These are phyloP conservation scores for Darevskia nairensis DNA, from an alignment of 2,797 vertebrate genomes.

Conservation along the genomic window DNA sequence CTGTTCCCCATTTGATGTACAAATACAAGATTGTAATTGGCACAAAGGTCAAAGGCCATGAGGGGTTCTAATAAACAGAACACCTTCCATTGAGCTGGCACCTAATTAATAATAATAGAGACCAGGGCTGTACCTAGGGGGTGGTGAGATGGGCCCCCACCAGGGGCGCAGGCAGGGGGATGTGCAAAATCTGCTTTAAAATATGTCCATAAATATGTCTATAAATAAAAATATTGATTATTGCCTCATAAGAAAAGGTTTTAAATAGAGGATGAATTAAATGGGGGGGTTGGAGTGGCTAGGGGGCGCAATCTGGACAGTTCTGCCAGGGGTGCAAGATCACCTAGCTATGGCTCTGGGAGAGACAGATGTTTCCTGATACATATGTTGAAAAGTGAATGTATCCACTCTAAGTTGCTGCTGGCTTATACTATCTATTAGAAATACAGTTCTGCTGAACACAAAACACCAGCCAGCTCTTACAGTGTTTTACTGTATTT, in stretches of 20 bases:
- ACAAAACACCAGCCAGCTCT: conserved; percentile 19
- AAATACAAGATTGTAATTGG: conserved; percentile 34
- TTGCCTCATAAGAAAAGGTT: no score
- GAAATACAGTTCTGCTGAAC: neutral
- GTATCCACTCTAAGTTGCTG: neutral
- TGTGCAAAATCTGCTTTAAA: no score
- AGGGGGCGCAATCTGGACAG: no score
- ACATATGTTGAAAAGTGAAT: neutral
- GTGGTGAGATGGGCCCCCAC: no score
- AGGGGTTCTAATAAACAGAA: neutral
- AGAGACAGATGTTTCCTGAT: neutral
- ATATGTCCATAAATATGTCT: no score
- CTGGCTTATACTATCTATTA: neutral
- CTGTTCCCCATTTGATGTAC: neutral
- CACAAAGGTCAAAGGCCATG: conserved; percentile 6
- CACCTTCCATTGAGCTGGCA: neutral
- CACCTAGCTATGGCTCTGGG: no score
- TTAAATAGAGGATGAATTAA: no score
- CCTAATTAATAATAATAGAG: neutral
- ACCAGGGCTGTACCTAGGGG: no score
- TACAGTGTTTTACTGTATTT: neutral
- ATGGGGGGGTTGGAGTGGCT: no score
- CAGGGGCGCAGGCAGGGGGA: no score
- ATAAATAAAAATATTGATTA: no score
- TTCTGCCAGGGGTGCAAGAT: no score